Base-by-base conservation (phyloP, 2,797 vertebrate species). In the Microhierax caerulescens region DNA sequence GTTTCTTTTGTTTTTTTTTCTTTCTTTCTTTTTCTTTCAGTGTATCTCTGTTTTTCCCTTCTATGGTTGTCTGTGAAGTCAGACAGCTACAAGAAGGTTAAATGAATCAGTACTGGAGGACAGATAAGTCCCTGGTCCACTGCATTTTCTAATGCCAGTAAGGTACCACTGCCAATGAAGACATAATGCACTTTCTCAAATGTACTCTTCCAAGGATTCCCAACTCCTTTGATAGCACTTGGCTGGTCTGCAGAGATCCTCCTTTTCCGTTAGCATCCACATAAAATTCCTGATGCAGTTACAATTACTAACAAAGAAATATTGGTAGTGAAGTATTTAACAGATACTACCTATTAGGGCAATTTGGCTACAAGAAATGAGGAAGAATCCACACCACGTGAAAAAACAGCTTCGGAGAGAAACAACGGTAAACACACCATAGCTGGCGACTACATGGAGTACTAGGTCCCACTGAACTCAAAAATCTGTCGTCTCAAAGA, bases 11-110 rank as follows among this genome's bases (percentile, higher is more conserved):
- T 13, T 41, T 47, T 25, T 28, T 21, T 37, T 43, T 19, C 13
- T 23, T 24, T n/a, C 1, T 18, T 37, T 51, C 4, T 39, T 41
- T 67, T 91, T 14, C 12, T 32, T 78, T 65, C 65, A 47, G 32
- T 11, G 10, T 37, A 76, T 65, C 45, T 82, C 72, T 83, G 18
- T 10, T 79, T 87, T 76, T 37, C 54, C 19, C 34, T 75, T 37
- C 2, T 0, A 0, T 11, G 28, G 24, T 16, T 45, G n/a, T 82
- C 32, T 30, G 19, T 51, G 39, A 77, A 74, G n/a, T 18, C 11
- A 34, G 25, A 48, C 17, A 13, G n/a, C 21, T 47, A 83, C 39
- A 79, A 57, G n/a, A 82, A 23, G 28, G 64, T 50, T 13, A 80
- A 87, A 76, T 30, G 4, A 68, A 59, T 15, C 28, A 18, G 43